Conservation (phyloP, 2,113 vertebrate species). For the Oenanthe oenanthe region DNA sequence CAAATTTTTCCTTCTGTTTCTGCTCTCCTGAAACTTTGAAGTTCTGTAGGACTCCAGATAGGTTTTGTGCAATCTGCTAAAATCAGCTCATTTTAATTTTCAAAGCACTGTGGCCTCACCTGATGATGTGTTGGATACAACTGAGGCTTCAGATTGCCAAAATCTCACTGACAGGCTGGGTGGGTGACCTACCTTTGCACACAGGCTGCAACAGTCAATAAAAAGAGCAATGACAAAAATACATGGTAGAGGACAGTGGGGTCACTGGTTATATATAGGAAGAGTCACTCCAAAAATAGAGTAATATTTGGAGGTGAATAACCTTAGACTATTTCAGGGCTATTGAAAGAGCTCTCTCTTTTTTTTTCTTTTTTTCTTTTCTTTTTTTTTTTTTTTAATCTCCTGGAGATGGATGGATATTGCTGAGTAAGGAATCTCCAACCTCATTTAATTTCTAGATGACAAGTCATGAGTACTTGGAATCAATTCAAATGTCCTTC, state of each 20-base stretch:
- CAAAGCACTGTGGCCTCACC: not conserved
- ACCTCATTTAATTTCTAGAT: not conserved
- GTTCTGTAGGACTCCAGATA: not conserved
- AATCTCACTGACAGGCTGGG: not conserved
- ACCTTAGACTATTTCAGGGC: slow-evolving; percentile 13
- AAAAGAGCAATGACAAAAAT: slow-evolving; percentile 34
- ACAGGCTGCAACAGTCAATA: not conserved
- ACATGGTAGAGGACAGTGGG: not conserved
- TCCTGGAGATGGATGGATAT: not conserved
- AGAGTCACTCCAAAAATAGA: slow-evolving; percentile 41
- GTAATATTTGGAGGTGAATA: not conserved
- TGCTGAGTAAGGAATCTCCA: not conserved
- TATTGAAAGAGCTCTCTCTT: not conserved
- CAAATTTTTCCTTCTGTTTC: not conserved
- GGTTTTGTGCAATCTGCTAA: not conserved
- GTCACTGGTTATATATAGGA: slow-evolving; percentile 41
- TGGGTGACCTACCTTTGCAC: not conserved
- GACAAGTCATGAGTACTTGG: not conserved
- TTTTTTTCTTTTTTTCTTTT: not conserved
- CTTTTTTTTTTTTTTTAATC: not conserved
- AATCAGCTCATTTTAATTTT: not conserved
- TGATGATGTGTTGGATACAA: accelerated
- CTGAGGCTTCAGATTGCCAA: not conserved
- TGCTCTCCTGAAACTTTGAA: not conserved
- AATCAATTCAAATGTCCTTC: not conserved